Conservation (phyloP, 1,140 invertebrate species). For the Musca domestica region DNA sequence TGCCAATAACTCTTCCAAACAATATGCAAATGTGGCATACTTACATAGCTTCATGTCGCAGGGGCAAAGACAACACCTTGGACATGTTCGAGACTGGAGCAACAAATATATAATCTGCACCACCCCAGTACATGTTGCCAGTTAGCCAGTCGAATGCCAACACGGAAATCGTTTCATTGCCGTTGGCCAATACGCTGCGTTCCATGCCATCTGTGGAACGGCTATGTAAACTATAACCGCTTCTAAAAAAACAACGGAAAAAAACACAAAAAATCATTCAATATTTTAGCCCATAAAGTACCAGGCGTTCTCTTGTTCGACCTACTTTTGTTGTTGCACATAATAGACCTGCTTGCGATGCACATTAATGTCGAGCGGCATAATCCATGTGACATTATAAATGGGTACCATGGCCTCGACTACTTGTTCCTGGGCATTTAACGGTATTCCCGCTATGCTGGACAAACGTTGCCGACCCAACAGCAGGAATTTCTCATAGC, state of each 20-base stretch:
- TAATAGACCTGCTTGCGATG: conserved; percentile 66
- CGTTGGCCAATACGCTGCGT: conserved; percentile 58
- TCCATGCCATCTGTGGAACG: conserved; percentile 74
- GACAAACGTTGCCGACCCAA: conserved; percentile 63
- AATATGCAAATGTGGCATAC: conserved; percentile 1
- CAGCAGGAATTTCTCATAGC: conserved; percentile 61
- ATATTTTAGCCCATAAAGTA: background rate
- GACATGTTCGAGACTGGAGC: conserved; percentile 40
- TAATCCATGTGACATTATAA: conserved; percentile 61
- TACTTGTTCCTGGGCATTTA: conserved; percentile 41
- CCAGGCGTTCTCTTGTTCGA: background rate
- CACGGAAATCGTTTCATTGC: conserved; percentile 44
- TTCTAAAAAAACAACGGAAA: conserved; percentile 20
- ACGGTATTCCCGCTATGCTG: conserved; percentile 63
- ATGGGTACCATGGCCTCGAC: conserved; percentile 67
- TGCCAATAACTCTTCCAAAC: background rate
- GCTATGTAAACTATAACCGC: conserved; percentile 65
- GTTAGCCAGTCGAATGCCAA: conserved; percentile 77
- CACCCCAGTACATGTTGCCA: conserved; percentile 81
- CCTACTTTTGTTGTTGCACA: conserved; percentile 28
- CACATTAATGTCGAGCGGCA: conserved; percentile 69
- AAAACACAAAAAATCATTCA: background rate
- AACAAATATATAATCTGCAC: conserved; percentile 38
- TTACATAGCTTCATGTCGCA: conserved; percentile 29
- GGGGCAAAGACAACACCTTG: conserved; percentile 33